Conservation (phyloP, 2,888 invertebrate species). For the Polietes domitor region DNA sequence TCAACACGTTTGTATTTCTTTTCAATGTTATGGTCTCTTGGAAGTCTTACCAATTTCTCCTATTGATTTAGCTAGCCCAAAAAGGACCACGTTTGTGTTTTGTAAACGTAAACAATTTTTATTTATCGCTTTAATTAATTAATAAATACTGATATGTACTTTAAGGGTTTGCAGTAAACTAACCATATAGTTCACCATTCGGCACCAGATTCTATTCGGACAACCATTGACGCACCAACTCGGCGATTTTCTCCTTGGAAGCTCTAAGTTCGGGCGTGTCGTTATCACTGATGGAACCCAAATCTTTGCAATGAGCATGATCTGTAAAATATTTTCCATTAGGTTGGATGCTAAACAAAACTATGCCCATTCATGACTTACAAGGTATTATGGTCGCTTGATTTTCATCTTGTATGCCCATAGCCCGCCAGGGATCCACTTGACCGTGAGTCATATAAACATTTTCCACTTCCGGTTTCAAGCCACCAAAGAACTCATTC, state of each 20-base stretch:
- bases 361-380: constrained; percentile 61
- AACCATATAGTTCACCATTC: too few species aligned
- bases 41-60: background rate
- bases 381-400: constrained; percentile 76
- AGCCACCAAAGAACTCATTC: constrained; percentile 82
- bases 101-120: constrained; percentile 30
- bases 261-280: constrained; percentile 76
- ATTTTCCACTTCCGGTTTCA: constrained; percentile 80
- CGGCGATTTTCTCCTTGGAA: constrained; percentile 76
- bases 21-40: background rate
- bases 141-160: constrained; percentile 30
- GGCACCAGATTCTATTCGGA: background rate
- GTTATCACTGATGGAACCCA: constrained; percentile 73
- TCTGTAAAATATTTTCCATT: constrained; percentile 66
- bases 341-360: background rate
- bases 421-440: constrained; percentile 83
- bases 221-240: constrained; percentile 75
- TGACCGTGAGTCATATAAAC: constrained; percentile 83
- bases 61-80: background rate
- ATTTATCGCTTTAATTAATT: constrained; percentile 41
- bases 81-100: background rate
- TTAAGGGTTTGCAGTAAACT: too few species aligned
- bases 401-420: constrained; percentile 80
- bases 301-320: constrained; percentile 78
- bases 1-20: too few species aligned